Base-by-base conservation (phyloP, 2,113 vertebrate species). In the Isurus oxyrinchus region DNA sequence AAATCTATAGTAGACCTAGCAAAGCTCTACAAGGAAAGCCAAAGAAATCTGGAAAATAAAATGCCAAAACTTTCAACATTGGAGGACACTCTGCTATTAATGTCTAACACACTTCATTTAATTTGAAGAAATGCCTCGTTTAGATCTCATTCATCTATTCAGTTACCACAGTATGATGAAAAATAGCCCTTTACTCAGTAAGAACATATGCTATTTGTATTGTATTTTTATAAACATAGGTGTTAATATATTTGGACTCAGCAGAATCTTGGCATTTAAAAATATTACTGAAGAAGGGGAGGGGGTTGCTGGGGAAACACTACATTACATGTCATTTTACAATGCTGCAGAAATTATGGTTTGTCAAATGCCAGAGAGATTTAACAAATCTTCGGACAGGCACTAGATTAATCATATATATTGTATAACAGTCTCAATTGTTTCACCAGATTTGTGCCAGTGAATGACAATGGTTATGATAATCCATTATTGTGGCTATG, bases 121-220 rank as follows among this genome's bases (percentile, higher is more conserved):
- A 67, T 67, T 67, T 67, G 49, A 72, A 72, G 67, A 44, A 95
- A 67, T 44, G 93, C n/a, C 16, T 66, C 14, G 23, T 63, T 94
- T 94, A 94, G 27, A 94, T n/a, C 86, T 88, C 86, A 31, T 55
- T 31, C 88, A 91, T 91, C 27, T 91, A 61, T 59, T 91, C 88
- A 59, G 88, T 59, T 94, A 40, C 6, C 21, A 61, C 3, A 23
- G 66, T n/a, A 19, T 40, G 16, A 94, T 40, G 16, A 94, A 94
- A 66, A 44, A 40, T 94, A 19, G 16, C 55, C 53, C 87, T 55
- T 90, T 21, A 90, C 25, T 90, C 88, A 59, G 88, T 25, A 91
- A 91, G 44, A 25, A 87, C 0, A 2, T n/a, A 16, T 23, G 57
- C 35, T 21, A 21, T 61, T 93, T 57, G 8, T 25, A 55, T 31